These are phyloP conservation scores for Drosophila multiciliata DNA, from an alignment of 2,888 invertebrate genomes.

Conservation along the genomic window DNA sequence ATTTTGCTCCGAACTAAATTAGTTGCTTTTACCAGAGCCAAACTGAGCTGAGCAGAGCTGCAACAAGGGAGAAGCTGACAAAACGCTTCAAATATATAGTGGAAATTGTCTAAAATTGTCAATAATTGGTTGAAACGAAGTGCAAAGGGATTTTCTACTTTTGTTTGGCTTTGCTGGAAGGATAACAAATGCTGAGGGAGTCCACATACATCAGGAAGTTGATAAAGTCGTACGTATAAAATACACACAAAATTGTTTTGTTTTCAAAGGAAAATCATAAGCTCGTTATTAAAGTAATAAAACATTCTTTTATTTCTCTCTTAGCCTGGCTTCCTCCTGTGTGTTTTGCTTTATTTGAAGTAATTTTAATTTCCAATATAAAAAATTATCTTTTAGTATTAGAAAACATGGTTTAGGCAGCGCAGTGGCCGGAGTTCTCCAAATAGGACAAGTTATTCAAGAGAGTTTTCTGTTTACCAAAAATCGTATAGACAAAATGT, in stretches of 20 bases:
- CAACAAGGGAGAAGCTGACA: background rate
- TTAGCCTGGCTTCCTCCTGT: background rate
- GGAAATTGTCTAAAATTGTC: slow-evolving; percentile 59
- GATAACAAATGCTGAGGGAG: background rate
- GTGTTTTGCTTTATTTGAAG: background rate
- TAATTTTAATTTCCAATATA: background rate
- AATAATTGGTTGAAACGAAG: slow-evolving; percentile 60
- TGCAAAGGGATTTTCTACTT: slow-evolving; percentile 10
- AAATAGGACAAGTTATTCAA: background rate
- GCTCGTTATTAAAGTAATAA: background rate
- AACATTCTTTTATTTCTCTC: background rate
- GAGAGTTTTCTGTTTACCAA: background rate
- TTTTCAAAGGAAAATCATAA: background rate
- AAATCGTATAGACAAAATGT: background rate
- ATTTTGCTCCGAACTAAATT: slow-evolving; percentile 63
- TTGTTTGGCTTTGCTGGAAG: slow-evolving; percentile 10
- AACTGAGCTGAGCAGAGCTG: background rate
- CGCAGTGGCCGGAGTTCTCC: background rate
- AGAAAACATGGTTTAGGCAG: background rate
- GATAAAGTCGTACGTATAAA: background rate
- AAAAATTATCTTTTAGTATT: background rate
- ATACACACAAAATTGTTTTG: too few species aligned
- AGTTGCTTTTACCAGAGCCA: slow-evolving; percentile 44
- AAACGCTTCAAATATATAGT: slow-evolving; percentile 30
- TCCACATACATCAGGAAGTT: background rate